These are phyloP conservation scores for Carposina sasakii DNA, from an alignment of 1,140 invertebrate species.

Conservation along the genomic window DNA sequence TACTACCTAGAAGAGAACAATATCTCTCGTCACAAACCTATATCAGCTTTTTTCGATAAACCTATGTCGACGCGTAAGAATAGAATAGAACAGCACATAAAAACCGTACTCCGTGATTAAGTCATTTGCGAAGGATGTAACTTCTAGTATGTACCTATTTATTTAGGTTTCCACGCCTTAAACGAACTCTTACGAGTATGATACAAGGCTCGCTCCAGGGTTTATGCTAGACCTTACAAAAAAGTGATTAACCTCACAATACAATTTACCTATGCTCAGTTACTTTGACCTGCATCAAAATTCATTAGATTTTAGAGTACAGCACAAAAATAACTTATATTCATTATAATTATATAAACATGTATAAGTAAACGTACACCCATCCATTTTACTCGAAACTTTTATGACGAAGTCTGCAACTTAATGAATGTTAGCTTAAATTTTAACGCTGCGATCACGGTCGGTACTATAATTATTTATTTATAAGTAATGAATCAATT, in stretches of 20 bases:
- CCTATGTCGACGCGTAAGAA: too few species aligned
- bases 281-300: conserved; percentile 3
- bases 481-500: too few species aligned
- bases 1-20: too few species aligned
- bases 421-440: conserved; percentile 57
- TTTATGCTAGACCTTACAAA: conserved; percentile 20
- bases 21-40: too few species aligned
- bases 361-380: conserved; percentile 69
- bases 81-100: too few species aligned
- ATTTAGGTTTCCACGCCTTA: too few species aligned
- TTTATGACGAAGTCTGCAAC: too few species aligned
- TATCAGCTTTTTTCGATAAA: too few species aligned
- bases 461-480: conserved; percentile 45
- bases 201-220: conserved; percentile 23
- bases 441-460: conserved; percentile 29
- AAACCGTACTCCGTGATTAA: too few species aligned
- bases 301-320: conserved; percentile 42
- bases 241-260: conserved; percentile 15
- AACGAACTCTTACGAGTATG: conserved; percentile 12
- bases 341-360: conserved; percentile 72
- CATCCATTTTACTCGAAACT: conserved; percentile 51
- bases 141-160: too few species aligned
- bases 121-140: too few species aligned
- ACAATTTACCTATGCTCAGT: conserved; percentile 18
- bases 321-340: conserved; percentile 67